Evolutionary conservation across 2,888 invertebrate species (phyloP).

Genomic region (Magallana nippona): DNA sequence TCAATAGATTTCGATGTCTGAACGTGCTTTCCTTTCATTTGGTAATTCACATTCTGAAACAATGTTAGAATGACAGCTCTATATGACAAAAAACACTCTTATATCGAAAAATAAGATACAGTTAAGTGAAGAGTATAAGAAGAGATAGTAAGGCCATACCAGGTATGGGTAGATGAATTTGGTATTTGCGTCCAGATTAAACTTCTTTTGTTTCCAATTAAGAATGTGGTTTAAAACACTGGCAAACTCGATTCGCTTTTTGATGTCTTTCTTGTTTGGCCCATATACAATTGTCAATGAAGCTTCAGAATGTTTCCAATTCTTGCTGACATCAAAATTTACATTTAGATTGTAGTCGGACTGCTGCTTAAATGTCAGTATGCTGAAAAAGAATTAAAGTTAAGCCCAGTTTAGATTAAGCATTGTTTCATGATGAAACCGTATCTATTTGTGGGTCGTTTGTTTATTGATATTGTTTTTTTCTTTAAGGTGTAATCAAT

Average conservation of each 20-base stretch:
- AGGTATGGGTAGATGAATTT: slow-evolving; percentile 37
- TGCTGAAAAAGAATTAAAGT: slow-evolving; percentile 46
- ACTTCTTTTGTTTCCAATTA: slow-evolving; percentile 36
- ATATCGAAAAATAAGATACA: background rate
- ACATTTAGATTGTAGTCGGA: slow-evolving; percentile 54
- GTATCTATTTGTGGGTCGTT: too few species aligned
- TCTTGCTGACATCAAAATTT: slow-evolving; percentile 55
- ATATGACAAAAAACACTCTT: too few species aligned
- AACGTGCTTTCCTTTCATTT: slow-evolving; percentile 58
- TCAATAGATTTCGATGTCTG: slow-evolving; percentile 60
- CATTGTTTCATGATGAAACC: too few species aligned
- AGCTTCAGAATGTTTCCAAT: slow-evolving; percentile 56
- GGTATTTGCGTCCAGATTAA: slow-evolving; percentile 19
- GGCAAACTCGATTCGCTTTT: slow-evolving; percentile 53
- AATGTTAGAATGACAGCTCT: background rate
- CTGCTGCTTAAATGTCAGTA: slow-evolving; percentile 52
- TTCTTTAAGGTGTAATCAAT: background rate
- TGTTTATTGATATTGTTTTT: too few species aligned
- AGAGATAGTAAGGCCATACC: slow-evolving; percentile 16
- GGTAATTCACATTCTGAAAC: slow-evolving; percentile 59
- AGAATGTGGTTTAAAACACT: slow-evolving; percentile 48
- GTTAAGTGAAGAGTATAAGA: background rate
- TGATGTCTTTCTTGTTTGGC: slow-evolving; percentile 55
- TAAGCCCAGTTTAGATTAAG: too few species aligned
- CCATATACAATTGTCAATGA: slow-evolving; percentile 58